A percentile compares a stretch with the other conserved stretches of the same genome.
phyloP scores from a whole-genome alignment of 2,113 vertebrate genomes.

The Megatriorchis doriae region DNA sequence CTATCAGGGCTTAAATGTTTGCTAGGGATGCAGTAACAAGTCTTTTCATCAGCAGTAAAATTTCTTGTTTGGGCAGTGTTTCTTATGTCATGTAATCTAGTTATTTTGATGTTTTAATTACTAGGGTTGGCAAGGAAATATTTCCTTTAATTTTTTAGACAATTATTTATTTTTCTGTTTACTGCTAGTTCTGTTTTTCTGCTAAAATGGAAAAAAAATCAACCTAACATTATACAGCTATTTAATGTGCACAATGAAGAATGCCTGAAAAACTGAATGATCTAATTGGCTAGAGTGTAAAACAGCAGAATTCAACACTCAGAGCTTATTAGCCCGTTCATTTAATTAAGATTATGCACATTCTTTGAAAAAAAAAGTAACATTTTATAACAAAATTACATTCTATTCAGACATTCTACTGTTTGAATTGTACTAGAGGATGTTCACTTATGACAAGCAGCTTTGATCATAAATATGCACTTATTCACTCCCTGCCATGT shows the following conservation, averaged over 20 bases:
- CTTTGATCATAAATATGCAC: constrained; percentile 49
- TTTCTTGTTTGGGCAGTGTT: neutral
- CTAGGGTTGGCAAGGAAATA: neutral
- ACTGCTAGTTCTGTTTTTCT: neutral
- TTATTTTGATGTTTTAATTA: neutral
- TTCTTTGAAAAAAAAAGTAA: constrained; percentile 5
- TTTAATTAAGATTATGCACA: constrained; percentile 43
- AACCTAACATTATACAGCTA: neutral
- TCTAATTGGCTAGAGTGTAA: constrained; percentile 7
- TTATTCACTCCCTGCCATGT: constrained; percentile 31
- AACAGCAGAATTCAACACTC: neutral
- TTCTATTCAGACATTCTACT: neutral
- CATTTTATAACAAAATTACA: constrained; percentile 5
- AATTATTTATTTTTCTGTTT: constrained; percentile 15
- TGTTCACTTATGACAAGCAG: constrained; percentile 18
- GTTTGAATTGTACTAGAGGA: neutral
- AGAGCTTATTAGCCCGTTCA: constrained; percentile 1
- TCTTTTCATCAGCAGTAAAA: neutral
- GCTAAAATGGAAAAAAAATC: neutral
- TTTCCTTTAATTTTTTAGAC: neutral
- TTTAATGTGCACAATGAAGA: neutral
- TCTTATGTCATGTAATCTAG: neutral
- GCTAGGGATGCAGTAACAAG: neutral
- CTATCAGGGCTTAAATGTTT: neutral
- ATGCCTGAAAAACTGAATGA: constrained; percentile 4